phyloP scores from a whole-genome alignment of 2,113 vertebrate genomes.

The Alligator mississippiensis region DNA sequence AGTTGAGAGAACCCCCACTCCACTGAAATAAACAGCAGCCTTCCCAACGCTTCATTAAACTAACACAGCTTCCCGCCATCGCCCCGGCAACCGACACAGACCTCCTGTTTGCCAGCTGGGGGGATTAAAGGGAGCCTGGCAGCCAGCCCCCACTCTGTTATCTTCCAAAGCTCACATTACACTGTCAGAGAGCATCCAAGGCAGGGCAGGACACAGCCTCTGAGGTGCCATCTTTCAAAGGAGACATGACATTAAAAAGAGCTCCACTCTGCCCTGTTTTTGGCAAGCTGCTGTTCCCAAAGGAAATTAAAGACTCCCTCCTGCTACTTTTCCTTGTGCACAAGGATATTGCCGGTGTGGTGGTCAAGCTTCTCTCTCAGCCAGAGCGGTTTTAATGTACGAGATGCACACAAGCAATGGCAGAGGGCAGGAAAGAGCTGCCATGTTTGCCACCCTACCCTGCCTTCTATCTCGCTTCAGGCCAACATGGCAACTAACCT shows the following conservation, averaged over 20 bases:
- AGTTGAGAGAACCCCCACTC: neutral
- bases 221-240: neutral
- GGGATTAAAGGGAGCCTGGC: slow-evolving; percentile 69
- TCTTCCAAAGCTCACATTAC: slow-evolving; percentile 20
- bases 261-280: neutral
- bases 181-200: slow-evolving; percentile 21
- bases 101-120: slow-evolving; percentile 72
- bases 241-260: neutral
- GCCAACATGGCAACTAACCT: neutral
- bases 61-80: slow-evolving; percentile 64
- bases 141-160: slow-evolving; percentile 32
- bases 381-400: neutral
- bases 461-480: neutral
- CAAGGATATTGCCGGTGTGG: neutral
- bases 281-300: neutral
- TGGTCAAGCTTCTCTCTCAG: neutral
- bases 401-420: neutral
- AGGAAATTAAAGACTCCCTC: neutral
- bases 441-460: neutral
- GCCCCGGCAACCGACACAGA: slow-evolving; percentile 65
- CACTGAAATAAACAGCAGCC: slow-evolving; percentile 55
- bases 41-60: slow-evolving; percentile 69
- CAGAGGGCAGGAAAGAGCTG: neutral
- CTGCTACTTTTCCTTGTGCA: neutral
- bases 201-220: neutral